Evolutionary conservation across 2,888 invertebrate genomes (phyloP).

Genomic region (Leptinotarsa peninsularis): DNA sequence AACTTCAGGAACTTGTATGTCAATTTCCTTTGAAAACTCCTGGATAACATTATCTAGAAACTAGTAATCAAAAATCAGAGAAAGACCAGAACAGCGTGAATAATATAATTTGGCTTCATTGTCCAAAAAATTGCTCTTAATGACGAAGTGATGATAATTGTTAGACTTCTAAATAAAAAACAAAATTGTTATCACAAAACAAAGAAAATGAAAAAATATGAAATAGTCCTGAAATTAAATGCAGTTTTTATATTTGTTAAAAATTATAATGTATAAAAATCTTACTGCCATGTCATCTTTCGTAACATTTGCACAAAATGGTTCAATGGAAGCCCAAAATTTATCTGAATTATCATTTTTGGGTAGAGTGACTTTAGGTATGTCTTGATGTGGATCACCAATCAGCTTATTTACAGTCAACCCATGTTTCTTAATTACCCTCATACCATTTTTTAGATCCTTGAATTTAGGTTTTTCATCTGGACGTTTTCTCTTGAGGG

Average conservation of each 20-base stretch:
- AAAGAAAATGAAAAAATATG: no score
- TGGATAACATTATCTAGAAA: conserved; percentile 77
- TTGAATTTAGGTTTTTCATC: conserved; percentile 61
- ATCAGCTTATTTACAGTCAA: conserved; percentile 56
- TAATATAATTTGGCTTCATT: background rate
- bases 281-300: conserved; percentile 82
- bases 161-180: no score
- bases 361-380: conserved; percentile 77
- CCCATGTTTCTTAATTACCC: conserved; percentile 58
- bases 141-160: no score
- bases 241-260: no score
- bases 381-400: conserved; percentile 68
- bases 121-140: no score
- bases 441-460: conserved; percentile 57
- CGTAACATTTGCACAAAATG: conserved; percentile 90
- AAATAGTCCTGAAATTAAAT: no score
- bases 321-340: conserved; percentile 95
- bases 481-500: conserved; percentile 61
- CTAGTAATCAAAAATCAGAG: conserved; percentile 56
- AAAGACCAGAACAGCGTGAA: conserved; percentile 8
- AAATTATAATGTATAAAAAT: conserved; percentile 17
- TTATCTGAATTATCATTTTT: conserved; percentile 95
- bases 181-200: no score
- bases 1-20: conserved; percentile 87
- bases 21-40: conserved; percentile 75